These are phyloP conservation scores for Hyposmocoma kahamanoa DNA, from an alignment of 1,140 invertebrate genomes.

Conservation along the genomic window DNA sequence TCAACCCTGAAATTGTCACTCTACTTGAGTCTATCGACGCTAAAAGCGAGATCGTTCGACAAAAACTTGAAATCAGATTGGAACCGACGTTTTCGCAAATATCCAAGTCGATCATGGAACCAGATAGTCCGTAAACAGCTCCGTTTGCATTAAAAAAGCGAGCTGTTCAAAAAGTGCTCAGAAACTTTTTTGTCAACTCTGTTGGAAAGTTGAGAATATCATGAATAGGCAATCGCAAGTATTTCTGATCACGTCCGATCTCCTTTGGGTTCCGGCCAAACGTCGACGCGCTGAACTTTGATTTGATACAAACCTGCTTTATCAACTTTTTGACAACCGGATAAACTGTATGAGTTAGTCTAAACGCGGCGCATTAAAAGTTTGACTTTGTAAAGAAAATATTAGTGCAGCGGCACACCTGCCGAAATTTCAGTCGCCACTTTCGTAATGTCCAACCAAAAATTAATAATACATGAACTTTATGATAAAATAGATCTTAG, in stretches of 20 bases:
- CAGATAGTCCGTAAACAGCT: background rate
- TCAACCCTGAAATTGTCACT: no score
- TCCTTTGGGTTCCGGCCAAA: conserved; percentile 44
- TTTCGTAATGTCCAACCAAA: no score
- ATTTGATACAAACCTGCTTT: conserved; percentile 19
- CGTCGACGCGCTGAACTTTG: conserved; percentile 24
- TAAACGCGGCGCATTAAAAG: background rate
- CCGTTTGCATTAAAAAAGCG: conserved; percentile 12
- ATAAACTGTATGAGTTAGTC: background rate
- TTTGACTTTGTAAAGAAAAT: no score
- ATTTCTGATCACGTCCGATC: conserved; percentile 50
- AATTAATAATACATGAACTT: no score
- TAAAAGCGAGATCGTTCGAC: no score
- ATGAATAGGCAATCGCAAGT: conserved; percentile 52
- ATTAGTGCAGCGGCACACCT: no score
- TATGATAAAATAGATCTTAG: no score
- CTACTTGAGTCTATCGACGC: no score
- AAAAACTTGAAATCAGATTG: no score
- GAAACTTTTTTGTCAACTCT: conserved; percentile 15
- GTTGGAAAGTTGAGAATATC: conserved; percentile 24
- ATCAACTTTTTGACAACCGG: background rate
- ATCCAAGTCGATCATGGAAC: background rate
- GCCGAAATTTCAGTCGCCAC: no score
- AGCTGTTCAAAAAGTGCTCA: conserved; percentile 15
- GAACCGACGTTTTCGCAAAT: no score